Base-by-base conservation (phyloP, 2,888 invertebrate genomes). In the Plagodis dolabraria region DNA sequence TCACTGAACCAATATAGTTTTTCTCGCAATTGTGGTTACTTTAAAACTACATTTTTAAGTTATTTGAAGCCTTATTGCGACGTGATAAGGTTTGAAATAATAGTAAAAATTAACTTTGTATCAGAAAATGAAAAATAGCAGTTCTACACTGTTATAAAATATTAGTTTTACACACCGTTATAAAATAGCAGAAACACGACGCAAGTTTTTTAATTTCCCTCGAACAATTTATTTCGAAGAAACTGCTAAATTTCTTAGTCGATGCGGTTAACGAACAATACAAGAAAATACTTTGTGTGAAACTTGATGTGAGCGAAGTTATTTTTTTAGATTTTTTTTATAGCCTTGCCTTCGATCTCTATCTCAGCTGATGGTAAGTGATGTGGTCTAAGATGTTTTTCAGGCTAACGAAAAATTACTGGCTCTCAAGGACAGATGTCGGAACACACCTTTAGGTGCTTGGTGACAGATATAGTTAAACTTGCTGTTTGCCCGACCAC, bases 1-100 rank as follows among this genome's bases (percentile, higher is more conserved):
- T 51, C 40, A 47, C 53, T 63, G 43, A 59, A 56, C 59, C 56
- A 59, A 60, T 52, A 63, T 52, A 54, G 54, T 59, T 62, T 59
- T 57, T 56, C 43, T 22, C 46, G 42, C 51, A 45, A 11, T 56
- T 47, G 60, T 22, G 50, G 49, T 47, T 9, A 33, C 49, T 10
- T 38, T 36, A 33, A 46, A 46, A 33, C 10, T 38, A 9, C 6
- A 11, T 38, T 7, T 35, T 34, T 7, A 0, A 47, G 38, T 40
- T 12, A 44, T 35, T 54, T 51, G 33, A 34, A 43, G 36, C 12
- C 36, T 45, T 22, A 33, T 8, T 5, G 5, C 36, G 6, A 51
- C 33, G 47, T n/a, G 10, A 12, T 60, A 52, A 12, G 34, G 55
- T 47, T 60, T 11, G 40, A 12, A 54, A 48, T 33, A 35, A 34